phyloP scores from a whole-genome alignment of 2,888 invertebrate species.

The Meiosimyza decipiens region DNA sequence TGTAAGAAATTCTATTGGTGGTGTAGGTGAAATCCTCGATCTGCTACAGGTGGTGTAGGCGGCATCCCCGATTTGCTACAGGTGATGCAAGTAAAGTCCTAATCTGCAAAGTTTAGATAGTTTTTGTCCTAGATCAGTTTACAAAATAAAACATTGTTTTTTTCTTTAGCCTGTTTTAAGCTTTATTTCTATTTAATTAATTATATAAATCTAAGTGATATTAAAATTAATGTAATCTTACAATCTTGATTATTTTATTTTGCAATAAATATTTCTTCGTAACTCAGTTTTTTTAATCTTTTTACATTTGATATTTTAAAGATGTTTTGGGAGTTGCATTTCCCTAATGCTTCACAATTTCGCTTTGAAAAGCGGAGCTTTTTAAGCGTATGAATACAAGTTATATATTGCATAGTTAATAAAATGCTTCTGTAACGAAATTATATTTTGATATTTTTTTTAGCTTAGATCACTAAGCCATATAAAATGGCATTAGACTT shows the following conservation, averaged over 20 bases:
- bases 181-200: conserved; percentile 28
- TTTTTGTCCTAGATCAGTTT: neutral
- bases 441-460: too few species aligned
- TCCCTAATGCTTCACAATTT: too few species aligned
- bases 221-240: conserved; percentile 23
- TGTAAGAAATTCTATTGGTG: neutral
- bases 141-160: conserved; percentile 11
- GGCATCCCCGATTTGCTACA: neutral
- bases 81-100: neutral
- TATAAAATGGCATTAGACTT: too few species aligned
- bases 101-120: neutral
- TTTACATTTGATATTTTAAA: too few species aligned
- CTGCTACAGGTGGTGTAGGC: neutral
- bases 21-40: neutral
- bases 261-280: neutral
- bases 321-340: too few species aligned
- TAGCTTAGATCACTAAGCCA: too few species aligned
- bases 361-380: too few species aligned
- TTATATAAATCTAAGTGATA: conserved; percentile 22
- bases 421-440: too few species aligned
- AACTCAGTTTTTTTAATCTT: neutral
- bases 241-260: conserved; percentile 13
- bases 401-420: too few species aligned
- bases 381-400: too few species aligned
- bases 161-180: conserved; percentile 27